These are phyloP conservation scores for Xiphophorus maculatus DNA, from an alignment of 2,113 vertebrate genomes.

Conservation along the genomic window DNA sequence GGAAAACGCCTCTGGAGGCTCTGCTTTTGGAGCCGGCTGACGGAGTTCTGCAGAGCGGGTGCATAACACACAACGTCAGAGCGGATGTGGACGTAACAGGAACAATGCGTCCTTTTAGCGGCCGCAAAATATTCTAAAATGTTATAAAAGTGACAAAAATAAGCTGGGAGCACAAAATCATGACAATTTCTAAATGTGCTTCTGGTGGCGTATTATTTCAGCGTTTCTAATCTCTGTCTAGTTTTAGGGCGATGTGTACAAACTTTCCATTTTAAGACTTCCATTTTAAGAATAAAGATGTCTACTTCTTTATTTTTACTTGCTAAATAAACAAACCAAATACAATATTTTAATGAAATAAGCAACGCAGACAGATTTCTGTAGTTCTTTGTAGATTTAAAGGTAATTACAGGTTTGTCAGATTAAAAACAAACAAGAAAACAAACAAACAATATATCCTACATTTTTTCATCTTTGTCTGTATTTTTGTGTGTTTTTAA, in stretches of 20 bases:
- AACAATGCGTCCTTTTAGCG: background rate
- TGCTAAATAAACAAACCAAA: too few relatives aligned
- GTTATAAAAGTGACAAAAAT: conserved; percentile 6
- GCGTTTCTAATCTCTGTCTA: background rate
- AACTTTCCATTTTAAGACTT: too few relatives aligned
- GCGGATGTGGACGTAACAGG: background rate
- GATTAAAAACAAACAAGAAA: too few relatives aligned
- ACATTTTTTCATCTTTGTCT: too few relatives aligned
- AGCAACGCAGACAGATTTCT: too few relatives aligned
- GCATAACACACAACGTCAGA: background rate
- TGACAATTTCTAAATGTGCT: background rate
- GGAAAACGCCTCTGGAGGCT: conserved; percentile 1
- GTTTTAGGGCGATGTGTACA: too few relatives aligned
- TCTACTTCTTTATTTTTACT: too few relatives aligned
- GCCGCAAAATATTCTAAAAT: background rate
- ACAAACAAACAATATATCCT: too few relatives aligned
- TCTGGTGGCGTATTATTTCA: background rate
- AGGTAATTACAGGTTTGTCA: too few relatives aligned
- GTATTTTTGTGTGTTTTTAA: background rate
- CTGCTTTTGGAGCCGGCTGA: conserved; percentile 16
- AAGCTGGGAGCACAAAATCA: background rate
- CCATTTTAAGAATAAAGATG: too few relatives aligned
- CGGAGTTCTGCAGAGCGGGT: conserved; percentile 6
- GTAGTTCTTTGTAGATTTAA: too few relatives aligned
- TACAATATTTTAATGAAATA: too few relatives aligned